Conservation (phyloP, 2,888 invertebrate genomes). For the Sussaba pulchella region DNA sequence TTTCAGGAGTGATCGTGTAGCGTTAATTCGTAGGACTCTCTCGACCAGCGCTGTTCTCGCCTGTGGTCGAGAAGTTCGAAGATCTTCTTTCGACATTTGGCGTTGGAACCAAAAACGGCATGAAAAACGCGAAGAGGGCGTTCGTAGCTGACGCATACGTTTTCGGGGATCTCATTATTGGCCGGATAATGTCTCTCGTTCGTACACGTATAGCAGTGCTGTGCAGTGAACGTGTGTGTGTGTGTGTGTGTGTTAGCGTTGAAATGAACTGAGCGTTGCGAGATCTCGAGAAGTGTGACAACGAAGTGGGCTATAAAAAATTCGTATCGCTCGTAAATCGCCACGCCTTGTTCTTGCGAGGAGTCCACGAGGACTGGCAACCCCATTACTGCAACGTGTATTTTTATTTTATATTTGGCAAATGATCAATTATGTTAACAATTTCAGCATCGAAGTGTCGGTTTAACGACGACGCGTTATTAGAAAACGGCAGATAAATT, state of each 20-base stretch:
- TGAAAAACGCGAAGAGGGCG: slow-evolving; percentile 29
- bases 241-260: slow-evolving; percentile 7
- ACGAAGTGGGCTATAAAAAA: slow-evolving; percentile 60
- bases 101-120: slow-evolving; percentile 32
- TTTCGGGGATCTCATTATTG: slow-evolving; percentile 39
- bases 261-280: slow-evolving; percentile 53
- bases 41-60: not conserved
- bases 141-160: slow-evolving; percentile 5
- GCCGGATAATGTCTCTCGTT: slow-evolving; percentile 25
- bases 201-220: not conserved
- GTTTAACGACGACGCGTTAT: not conserved
- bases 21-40: slow-evolving; percentile 37
- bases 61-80: not conserved
- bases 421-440: not conserved
- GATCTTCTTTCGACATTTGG: slow-evolving; percentile 22
- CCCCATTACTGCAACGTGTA: not conserved
- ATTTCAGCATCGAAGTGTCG: slow-evolving; percentile 5
- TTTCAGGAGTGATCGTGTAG: slow-evolving; percentile 8
- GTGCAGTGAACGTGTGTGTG: not conserved
- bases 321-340: slow-evolving; percentile 65
- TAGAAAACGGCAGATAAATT: not conserved
- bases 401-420: not conserved
- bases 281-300: slow-evolving; percentile 46
- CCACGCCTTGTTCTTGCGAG: slow-evolving; percentile 46
- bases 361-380: slow-evolving; percentile 15